Conservation (phyloP, 2,797 vertebrate genomes). For the Eulemur albifrons region DNA sequence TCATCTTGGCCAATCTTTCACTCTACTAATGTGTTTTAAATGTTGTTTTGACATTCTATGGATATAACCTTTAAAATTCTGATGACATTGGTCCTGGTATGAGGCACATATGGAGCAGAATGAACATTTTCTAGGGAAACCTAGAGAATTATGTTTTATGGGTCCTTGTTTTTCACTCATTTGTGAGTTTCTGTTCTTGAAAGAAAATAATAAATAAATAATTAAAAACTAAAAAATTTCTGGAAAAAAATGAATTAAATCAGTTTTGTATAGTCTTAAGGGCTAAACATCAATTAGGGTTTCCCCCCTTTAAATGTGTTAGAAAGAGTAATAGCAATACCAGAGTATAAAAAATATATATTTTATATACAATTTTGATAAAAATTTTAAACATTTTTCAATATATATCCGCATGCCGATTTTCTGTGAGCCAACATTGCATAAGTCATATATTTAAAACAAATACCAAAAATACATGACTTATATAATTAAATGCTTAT, state of each 20-base stretch:
- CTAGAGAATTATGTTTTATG: constrained; percentile 68
- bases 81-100: constrained; percentile 66
- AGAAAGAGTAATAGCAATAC: constrained; percentile 45
- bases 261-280: neutral
- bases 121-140: constrained; percentile 72
- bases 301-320: constrained; percentile 58
- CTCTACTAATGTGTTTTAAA: constrained; percentile 66
- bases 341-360: constrained; percentile 24
- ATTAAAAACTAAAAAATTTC: neutral
- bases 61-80: constrained; percentile 74
- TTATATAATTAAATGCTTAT: constrained; percentile 72
- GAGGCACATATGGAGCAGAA: constrained; percentile 61
- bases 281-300: neutral
- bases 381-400: constrained; percentile 77
- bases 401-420: constrained; percentile 74
- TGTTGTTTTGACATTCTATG: constrained; percentile 68
- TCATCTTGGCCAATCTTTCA: constrained; percentile 49
- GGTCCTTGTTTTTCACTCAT: constrained; percentile 7
- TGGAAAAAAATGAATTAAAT: neutral
- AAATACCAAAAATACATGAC: constrained; percentile 72
- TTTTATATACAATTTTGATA: constrained; percentile 82
- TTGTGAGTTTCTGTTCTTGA: neutral
- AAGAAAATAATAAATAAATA: neutral
- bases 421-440: constrained; percentile 79
- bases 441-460: constrained; percentile 81